A percentile compares a stretch with the other conserved stretches of the same genome.
Evolutionary conservation across 2,113 vertebrate genomes (phyloP).

Genomic region (Hydropotes inermis): DNA sequence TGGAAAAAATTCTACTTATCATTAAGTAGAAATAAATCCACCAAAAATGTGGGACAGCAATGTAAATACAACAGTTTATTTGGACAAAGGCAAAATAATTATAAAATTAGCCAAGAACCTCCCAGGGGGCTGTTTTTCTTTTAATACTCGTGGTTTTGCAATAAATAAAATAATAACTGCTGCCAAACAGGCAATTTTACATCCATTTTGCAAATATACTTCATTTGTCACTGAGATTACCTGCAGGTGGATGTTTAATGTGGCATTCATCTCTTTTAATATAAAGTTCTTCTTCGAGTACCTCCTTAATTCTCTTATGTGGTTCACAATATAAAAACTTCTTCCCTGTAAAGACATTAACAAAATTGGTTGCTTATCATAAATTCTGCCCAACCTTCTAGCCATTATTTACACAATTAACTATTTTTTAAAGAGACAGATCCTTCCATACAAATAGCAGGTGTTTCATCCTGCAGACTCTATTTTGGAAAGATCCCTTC

Average conservation of each 20-base stretch:
- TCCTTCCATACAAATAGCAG: neutral
- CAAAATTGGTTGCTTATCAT: neutral
- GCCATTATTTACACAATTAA: neutral
- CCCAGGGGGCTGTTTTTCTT: neutral
- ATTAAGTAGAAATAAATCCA: neutral
- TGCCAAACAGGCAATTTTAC: neutral
- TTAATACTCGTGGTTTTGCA: neutral
- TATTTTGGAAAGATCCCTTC: neutral
- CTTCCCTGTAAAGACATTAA: constrained; percentile 70
- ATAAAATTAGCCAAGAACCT: neutral
- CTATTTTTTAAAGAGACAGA: neutral
- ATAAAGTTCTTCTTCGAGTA: constrained; percentile 81
- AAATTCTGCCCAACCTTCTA: neutral
- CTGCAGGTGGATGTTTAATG: constrained; percentile 76
- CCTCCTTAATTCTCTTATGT: constrained; percentile 81
- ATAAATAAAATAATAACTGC: neutral
- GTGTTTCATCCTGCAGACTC: neutral
- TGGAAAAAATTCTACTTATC: neutral
- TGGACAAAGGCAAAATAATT: neutral
- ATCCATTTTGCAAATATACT: constrained; percentile 1
- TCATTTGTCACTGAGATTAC: constrained; percentile 61
- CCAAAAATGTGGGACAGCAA: neutral
- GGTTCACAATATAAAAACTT: constrained; percentile 78
- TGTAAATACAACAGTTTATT: neutral
- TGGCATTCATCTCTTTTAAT: constrained; percentile 76